phyloP scores from a whole-genome alignment of 1,140 invertebrate genomes.

The Procambarus clarkii region DNA sequence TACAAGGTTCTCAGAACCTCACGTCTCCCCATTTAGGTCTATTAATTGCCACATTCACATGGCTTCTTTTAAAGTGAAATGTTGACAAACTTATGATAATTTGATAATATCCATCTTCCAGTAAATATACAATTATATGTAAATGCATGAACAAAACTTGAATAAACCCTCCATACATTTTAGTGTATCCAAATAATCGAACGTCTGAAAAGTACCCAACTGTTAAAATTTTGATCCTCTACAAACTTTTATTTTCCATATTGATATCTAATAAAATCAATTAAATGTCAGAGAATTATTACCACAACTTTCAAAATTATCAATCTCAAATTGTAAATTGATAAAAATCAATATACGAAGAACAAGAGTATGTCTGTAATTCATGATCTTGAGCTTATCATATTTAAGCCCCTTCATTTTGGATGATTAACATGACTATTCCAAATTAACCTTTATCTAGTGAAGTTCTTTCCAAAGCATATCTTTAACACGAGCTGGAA shows the following conservation, averaged over 20 bases:
- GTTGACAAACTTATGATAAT: not conserved
- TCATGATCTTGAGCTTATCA: too few relatives aligned
- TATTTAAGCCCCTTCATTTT: too few relatives aligned
- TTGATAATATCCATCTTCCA: not conserved
- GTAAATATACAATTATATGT: not conserved
- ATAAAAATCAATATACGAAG: not conserved
- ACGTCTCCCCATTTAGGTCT: not conserved
- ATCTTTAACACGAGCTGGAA: not conserved
- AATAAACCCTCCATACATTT: not conserved
- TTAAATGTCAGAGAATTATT: not conserved
- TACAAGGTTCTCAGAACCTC: not conserved
- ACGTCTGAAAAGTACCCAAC: not conserved
- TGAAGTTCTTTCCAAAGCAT: too few relatives aligned
- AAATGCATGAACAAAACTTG: not conserved
- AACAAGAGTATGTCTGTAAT: not conserved
- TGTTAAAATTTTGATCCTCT: not conserved
- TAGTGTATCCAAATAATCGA: slow-evolving; percentile 4
- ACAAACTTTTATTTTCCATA: not conserved
- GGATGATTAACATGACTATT: too few relatives aligned
- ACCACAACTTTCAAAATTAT: not conserved
- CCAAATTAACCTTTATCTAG: too few relatives aligned
- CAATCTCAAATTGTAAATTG: not conserved
- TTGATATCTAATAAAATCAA: not conserved
- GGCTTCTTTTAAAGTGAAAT: too few relatives aligned
- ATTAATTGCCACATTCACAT: not conserved